Evolutionary conservation across 2,113 vertebrate genomes (phyloP).

Genomic region (Aleadryas rufinucha): DNA sequence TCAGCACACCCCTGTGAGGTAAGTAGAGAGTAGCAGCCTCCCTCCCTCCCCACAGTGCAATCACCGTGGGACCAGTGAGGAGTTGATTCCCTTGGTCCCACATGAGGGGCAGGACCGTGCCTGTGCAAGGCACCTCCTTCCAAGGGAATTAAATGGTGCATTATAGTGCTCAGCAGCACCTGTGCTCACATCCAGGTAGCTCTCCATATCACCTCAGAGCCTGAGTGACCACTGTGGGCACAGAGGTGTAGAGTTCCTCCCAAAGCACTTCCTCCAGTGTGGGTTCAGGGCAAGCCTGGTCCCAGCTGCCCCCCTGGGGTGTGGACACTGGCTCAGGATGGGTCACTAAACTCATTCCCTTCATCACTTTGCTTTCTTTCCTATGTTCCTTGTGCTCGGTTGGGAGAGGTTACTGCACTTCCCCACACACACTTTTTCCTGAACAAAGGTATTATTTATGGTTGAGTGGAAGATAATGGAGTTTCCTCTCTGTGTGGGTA

Average conservation of each 20-base stretch:
- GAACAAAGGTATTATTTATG: not conserved
- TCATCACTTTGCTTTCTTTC: not conserved
- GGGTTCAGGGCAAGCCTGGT: not conserved
- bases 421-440: not conserved
- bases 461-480: not conserved
- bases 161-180: not conserved
- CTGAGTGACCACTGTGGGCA: not conserved
- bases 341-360: not conserved
- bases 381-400: not conserved
- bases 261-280: not conserved
- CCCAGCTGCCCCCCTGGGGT: not conserved
- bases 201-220: not conserved
- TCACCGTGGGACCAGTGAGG: fast-evolving
- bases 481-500: not conserved
- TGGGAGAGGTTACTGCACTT: not conserved
- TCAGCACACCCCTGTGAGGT: not conserved
- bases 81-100: too few species aligned
- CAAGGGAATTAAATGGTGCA: fast-evolving
- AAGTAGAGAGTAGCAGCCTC: not conserved
- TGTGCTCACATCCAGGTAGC: not conserved
- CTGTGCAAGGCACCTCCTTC: not conserved
- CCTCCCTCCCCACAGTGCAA: not conserved
- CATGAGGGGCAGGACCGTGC: fast-evolving
- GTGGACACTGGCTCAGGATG: not conserved
- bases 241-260: not conserved